phyloP scores from a whole-genome alignment of 2,797 vertebrate genomes.

The Gambelia wislizenii region DNA sequence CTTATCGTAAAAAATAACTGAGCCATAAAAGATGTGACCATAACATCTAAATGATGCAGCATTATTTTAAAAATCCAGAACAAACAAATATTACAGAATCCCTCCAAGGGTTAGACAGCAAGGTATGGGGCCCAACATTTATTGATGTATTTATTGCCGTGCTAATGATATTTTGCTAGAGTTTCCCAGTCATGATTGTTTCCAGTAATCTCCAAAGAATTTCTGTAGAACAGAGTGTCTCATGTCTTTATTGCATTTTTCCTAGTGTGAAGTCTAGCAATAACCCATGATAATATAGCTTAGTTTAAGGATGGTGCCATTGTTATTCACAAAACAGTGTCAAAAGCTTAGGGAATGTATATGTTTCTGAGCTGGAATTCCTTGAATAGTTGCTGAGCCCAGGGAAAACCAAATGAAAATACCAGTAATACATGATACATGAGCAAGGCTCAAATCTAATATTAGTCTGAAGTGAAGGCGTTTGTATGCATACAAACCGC shows the following conservation, averaged over 20 bases:
- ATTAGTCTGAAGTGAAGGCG: neutral
- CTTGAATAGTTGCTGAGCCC: neutral
- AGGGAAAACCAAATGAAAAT: neutral
- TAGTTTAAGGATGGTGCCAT: neutral
- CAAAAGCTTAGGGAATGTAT: neutral
- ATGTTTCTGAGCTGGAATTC: neutral
- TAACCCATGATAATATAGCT: neutral
- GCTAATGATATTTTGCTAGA: neutral
- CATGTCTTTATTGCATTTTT: neutral
- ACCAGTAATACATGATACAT: neutral
- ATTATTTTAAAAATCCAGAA: neutral
- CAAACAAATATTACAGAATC: neutral
- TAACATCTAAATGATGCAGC: neutral
- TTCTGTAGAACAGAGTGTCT: neutral
- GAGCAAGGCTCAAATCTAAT: neutral
- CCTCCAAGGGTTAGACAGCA: neutral
- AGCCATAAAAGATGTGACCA: neutral
- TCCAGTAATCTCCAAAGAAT: neutral
- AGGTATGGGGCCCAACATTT: neutral
- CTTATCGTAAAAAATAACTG: neutral
- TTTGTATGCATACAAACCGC: too few relatives aligned
- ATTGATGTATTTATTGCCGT: neutral
- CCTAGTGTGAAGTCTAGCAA: neutral
- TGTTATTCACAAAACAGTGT: neutral
- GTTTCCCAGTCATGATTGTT: neutral